A percentile compares a stretch with the other conserved stretches of the same genome.
Conservation (phyloP, 37 sponge, comb jelly and placozoan genomes). For the Eunapius fragilis region DNA sequence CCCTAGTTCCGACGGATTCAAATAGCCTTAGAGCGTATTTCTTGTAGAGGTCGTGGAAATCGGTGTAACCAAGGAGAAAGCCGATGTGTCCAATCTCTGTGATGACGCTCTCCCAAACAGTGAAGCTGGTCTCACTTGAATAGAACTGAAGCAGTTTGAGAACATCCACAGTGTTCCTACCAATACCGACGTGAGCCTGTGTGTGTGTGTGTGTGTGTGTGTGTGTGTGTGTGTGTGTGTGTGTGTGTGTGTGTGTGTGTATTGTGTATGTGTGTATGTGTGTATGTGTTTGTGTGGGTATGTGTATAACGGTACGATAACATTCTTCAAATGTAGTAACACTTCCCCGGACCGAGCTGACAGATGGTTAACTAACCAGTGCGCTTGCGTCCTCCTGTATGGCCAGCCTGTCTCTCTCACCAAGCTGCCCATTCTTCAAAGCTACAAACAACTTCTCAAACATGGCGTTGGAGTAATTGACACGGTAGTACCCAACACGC, state of each 20-base stretch:
- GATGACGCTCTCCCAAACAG: not conserved
- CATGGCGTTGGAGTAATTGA: constrained; percentile 83
- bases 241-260: not conserved
- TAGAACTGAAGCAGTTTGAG: constrained; percentile 71
- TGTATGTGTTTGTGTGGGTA: not conserved
- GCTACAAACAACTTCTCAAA: constrained; percentile 69
- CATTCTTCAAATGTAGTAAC: not conserved
- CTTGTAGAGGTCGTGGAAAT: constrained; percentile 70
- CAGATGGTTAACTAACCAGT: constrained; percentile 20
- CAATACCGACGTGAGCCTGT: constrained; percentile 81
- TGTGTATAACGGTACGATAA: constrained; percentile 1
- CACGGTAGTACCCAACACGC: constrained; percentile 89
- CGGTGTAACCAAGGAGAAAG: constrained; percentile 65
- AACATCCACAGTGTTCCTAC: constrained; percentile 67
- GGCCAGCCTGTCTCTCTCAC: constrained; percentile 76
- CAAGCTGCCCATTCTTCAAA: constrained; percentile 56
- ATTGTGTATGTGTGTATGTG: constrained; percentile 2
- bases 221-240: not conserved
- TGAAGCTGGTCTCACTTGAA: not conserved
- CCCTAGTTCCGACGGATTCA: constrained; percentile 5
- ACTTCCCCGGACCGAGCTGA: not conserved
- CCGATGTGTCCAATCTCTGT: not conserved
- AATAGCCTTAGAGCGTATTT: constrained; percentile 67
- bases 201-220: not conserved
- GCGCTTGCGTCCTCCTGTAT: constrained; percentile 86